A percentile compares a stretch with the other conserved stretches of the same genome.
Conservation (phyloP, 2,797 vertebrate species). For the Cetoscarus ocellatus region DNA sequence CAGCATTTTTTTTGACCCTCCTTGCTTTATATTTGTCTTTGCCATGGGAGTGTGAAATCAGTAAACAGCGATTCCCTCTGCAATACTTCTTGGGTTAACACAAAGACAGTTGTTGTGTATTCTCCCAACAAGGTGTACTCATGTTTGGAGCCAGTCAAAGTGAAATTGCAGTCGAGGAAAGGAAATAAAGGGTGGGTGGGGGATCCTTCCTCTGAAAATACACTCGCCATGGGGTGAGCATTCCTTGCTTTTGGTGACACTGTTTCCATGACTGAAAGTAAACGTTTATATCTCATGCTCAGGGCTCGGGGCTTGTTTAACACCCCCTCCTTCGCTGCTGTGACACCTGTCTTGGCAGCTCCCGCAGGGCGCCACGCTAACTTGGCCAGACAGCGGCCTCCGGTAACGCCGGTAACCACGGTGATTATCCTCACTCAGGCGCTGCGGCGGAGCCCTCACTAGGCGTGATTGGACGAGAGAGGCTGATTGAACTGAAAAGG, state of each 20-base stretch:
- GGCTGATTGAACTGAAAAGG: slow-evolving; percentile 80
- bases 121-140: slow-evolving; percentile 37
- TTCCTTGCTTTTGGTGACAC: slow-evolving; percentile 67
- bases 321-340: slow-evolving; percentile 55
- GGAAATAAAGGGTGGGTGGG: slow-evolving; percentile 6
- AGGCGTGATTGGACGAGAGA: slow-evolving; percentile 73
- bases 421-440: slow-evolving; percentile 80
- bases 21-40: slow-evolving; percentile 66
- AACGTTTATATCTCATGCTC: slow-evolving; percentile 62
- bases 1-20: slow-evolving; percentile 60
- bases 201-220: slow-evolving; percentile 35
- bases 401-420: slow-evolving; percentile 69
- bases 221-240: slow-evolving; percentile 57
- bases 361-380: slow-evolving; percentile 65
- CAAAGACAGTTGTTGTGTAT: slow-evolving; percentile 45
- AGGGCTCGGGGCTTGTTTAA: slow-evolving; percentile 74
- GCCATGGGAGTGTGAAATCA: slow-evolving; percentile 55
- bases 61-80: slow-evolving; percentile 50
- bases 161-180: slow-evolving; percentile 29
- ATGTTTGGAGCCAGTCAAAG: slow-evolving; percentile 48
- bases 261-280: slow-evolving; percentile 80
- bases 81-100: slow-evolving; percentile 23
- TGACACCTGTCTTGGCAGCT: slow-evolving; percentile 75
- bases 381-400: slow-evolving; percentile 67
- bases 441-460: slow-evolving; percentile 47